Evolutionary conservation across 2,113 vertebrate species (phyloP).

Genomic region (Morone chrysops): DNA sequence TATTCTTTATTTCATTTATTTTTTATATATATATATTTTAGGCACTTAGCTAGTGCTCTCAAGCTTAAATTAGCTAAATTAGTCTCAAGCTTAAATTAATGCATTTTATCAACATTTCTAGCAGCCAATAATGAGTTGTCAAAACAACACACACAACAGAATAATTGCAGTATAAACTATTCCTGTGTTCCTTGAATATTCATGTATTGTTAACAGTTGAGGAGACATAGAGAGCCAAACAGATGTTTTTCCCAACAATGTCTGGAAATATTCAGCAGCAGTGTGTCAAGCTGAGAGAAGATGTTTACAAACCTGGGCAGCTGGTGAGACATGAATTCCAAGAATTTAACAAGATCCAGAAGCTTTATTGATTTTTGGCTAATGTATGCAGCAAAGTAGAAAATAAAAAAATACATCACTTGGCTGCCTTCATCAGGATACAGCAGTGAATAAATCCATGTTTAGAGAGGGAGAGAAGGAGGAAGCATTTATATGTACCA

Average conservation of each 20-base stretch:
- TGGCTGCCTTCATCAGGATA: conserved; percentile 30
- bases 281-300: conserved; percentile 22
- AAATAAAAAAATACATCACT: conserved; percentile 42
- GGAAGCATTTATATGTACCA: conserved; percentile 11
- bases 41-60: conserved; percentile 7
- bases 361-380: conserved; percentile 63
- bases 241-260: conserved; percentile 52
- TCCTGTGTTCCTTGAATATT: conserved; percentile 58
- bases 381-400: conserved; percentile 56
- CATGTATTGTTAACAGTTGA: conserved; percentile 47
- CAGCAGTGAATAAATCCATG: conserved; percentile 40
- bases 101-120: conserved; percentile 57
- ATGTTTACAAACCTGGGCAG: conserved; percentile 60
- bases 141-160: conserved; percentile 51
- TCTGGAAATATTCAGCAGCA: conserved; percentile 53
- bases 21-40: neutral
- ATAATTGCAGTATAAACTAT: conserved; percentile 55
- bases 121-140: conserved; percentile 60
- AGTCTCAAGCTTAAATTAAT: conserved; percentile 50
- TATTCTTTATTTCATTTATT: neutral
- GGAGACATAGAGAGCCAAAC: conserved; percentile 46
- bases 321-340: conserved; percentile 44
- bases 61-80: conserved; percentile 47
- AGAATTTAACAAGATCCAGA: conserved; percentile 50
- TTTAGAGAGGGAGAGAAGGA: conserved; percentile 10